Evolutionary conservation across 2,113 vertebrate genomes (phyloP).

Genomic region (Theristicus caerulescens): DNA sequence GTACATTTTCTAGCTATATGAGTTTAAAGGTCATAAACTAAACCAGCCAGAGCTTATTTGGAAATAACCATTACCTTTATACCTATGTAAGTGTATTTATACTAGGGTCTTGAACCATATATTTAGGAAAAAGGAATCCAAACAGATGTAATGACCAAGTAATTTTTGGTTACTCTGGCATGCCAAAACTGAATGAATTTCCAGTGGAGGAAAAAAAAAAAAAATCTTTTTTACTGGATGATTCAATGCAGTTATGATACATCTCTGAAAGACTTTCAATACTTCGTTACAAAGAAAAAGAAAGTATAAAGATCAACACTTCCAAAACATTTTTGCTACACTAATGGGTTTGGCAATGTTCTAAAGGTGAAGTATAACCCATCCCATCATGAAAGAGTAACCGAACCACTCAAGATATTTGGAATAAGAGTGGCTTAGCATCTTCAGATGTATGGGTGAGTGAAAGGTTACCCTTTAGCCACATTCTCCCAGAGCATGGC

Average conservation of each 20-base stretch:
- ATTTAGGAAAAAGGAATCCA: background rate
- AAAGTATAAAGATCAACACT: background rate
- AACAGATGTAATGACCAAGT: background rate
- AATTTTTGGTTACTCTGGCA: background rate
- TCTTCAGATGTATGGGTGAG: slow-evolving; percentile 74
- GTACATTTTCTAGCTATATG: background rate
- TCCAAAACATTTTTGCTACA: background rate
- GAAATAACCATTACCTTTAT: slow-evolving; percentile 10
- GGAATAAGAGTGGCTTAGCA: slow-evolving; percentile 50
- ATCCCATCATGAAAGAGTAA: background rate
- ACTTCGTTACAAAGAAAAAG: background rate
- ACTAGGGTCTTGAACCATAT: background rate
- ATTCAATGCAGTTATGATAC: background rate
- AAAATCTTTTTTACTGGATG: background rate
- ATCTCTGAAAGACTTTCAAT: background rate
- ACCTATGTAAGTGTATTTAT: background rate
- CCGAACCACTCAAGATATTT: background rate
- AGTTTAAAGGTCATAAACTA: slow-evolving; percentile 27
- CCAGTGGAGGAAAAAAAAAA: background rate
- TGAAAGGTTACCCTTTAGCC: slow-evolving; percentile 80
- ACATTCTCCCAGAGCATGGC: slow-evolving; percentile 76
- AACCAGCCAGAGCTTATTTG: background rate
- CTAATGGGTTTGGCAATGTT: background rate
- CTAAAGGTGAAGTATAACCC: background rate
- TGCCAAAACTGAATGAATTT: background rate